Base-by-base conservation (phyloP, 2,888 invertebrate species). In the Eurytoma adleriae region DNA sequence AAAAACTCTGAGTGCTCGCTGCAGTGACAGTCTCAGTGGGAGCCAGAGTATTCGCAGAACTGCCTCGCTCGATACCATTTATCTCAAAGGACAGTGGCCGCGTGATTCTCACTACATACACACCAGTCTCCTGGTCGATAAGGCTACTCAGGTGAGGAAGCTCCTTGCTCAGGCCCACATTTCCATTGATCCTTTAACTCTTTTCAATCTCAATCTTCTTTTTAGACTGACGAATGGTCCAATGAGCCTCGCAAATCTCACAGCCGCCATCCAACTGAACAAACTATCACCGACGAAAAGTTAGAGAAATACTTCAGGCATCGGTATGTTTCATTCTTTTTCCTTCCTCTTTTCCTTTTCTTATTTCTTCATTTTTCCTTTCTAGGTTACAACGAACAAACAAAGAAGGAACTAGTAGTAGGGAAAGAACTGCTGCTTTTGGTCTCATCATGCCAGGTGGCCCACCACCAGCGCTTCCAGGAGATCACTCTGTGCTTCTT, bases 71-170 rank as follows among this genome's bases (percentile, higher is more conserved):
- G 96, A 96, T 89, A 94, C 96, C 24, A 93, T 96, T 85, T 95
- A 96, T 91, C 93, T 95, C 86, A 94, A 94, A 89, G 96, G 95
- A 86, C 95, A 95, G 87, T 95, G 95, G 95, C 94, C 95, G 61
- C 92, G 94, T 85, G 95, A 95, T 88, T 91, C 91, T 83, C 93
- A 94, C 86, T 94, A 94, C 88, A 92, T 94, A 85, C 94, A 95
- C 87, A 93, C 94, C 85, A 94, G 94, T 84, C 91, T 94, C 83
- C 95, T 95, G 91, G 93, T 96, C 83, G 95, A 96, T 90, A 96
- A 96, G 91, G 94, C 95, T 79, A 96, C 96, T 85, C 96, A 96
- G 93, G 96, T 95, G 92, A 89, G 16, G 2, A 12, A 67, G 18
- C 78, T 50, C 3, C 3, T 68, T 76, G 2, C 24, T 24, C 24